Conservation (phyloP, 2,888 invertebrate species). For the Sphaeridia pumilis region DNA sequence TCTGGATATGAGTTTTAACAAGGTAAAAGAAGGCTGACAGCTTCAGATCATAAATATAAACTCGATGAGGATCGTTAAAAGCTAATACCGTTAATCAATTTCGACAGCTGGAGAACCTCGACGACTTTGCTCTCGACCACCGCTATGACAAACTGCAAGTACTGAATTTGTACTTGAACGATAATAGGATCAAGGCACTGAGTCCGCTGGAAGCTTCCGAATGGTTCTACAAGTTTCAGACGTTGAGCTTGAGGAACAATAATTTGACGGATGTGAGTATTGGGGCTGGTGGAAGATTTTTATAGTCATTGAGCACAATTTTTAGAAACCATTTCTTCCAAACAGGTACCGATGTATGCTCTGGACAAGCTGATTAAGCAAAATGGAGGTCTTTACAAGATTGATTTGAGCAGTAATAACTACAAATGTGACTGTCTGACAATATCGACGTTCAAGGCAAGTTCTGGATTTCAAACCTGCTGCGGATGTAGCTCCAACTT, state of each 20-base stretch:
- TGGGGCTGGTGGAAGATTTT: no score
- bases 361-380: slow-evolving; percentile 64
- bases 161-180: slow-evolving; percentile 61
- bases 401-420: slow-evolving; percentile 47
- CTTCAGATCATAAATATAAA: no score
- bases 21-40: no score
- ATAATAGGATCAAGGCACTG: slow-evolving; percentile 57
- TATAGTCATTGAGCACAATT: no score
- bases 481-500: no score
- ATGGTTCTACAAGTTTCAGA: slow-evolving; percentile 65
- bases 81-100: no score
- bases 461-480: no score
- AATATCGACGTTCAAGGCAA: slow-evolving; percentile 61
- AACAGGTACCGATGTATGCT: slow-evolving; percentile 68
- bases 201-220: slow-evolving; percentile 61
- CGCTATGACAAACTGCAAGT: slow-evolving; percentile 50
- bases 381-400: slow-evolving; percentile 41
- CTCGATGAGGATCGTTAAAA: no score
- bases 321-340: no score
- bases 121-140: slow-evolving; percentile 52
- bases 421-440: slow-evolving; percentile 74
- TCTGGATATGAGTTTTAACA: slow-evolving; percentile 53
- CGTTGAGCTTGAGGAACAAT: slow-evolving; percentile 65
- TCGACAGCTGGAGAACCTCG: slow-evolving; percentile 54
- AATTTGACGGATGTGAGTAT: slow-evolving; percentile 44